Evolutionary conservation across 1,140 invertebrate genomes (phyloP), one percentile per base, ranked within the genome.

Genomic region (Limonius californicus): DNA sequence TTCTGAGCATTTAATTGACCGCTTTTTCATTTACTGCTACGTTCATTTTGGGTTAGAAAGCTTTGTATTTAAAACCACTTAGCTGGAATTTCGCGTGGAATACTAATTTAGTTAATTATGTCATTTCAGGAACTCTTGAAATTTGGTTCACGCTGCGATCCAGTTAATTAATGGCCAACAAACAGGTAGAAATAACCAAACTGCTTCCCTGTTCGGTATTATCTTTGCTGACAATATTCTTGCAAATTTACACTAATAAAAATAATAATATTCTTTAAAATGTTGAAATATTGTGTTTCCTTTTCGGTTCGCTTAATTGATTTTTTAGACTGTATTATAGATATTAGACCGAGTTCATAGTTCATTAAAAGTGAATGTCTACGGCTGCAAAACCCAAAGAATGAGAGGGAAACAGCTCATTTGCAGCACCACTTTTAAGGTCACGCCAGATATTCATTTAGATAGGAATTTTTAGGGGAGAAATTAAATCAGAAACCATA

Each of bases 371-470:
- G 1, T 15, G 39, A 54, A 56, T 39, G 57, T 59, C 54, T 56
- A 56, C 50, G 47, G 45, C 42, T 20, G 30, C 32, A 14, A 62
- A 54, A 16, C 18, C 16, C 27, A 62, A 57, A 54, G 57, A 66
- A n/a, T n/a, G n/a, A n/a, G n/a, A n/a, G 18, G 57, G 61, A 47
- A 53, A 23, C 47, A 53, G 39, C 61, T 66, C 60, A 66, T 66
- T 66, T 66, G 57, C 45, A 55, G 53, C 60, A 61, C 53, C 64
- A 66, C 43, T 65, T 65, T 65, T 65, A 62, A 65, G 64, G 61
- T 66, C 61, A 61, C 64, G 64, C 43, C 61, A 63, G 57, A 66
- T 66, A 63, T 59, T 66, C 64, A 63, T 59, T 64, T 64, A 64
- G 62, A 64, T 64, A 64, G 39, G 57, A 43, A 54, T 59, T 64